These are phyloP conservation scores for Eospalax fontanierii DNA, from an alignment of 2,797 vertebrate genomes.

Conservation along the genomic window DNA sequence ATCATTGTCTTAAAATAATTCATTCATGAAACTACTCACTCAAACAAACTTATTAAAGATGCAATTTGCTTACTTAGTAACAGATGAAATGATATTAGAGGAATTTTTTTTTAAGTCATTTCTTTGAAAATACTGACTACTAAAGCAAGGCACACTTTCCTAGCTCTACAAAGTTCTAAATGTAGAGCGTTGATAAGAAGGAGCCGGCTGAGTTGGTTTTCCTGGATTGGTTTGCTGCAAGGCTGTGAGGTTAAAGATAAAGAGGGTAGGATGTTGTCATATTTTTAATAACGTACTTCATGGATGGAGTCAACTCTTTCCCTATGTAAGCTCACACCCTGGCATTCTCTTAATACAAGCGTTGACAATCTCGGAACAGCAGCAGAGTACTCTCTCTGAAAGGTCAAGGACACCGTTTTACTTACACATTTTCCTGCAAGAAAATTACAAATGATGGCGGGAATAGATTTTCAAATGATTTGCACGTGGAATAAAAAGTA, in stretches of 20 bases:
- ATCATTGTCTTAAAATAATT: conserved; percentile 29
- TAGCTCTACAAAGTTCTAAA: conserved; percentile 20
- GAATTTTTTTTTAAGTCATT: neutral
- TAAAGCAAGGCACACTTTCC: conserved; percentile 22
- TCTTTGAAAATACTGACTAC: conserved; percentile 36
- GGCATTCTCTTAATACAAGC: neutral
- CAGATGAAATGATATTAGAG: neutral
- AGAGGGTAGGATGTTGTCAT: neutral
- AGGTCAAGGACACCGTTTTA: conserved; percentile 49
- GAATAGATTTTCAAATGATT: conserved; percentile 78
- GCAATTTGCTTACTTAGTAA: neutral
- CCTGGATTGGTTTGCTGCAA: neutral
- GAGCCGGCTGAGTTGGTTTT: neutral
- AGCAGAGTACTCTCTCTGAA: conserved; percentile 76
- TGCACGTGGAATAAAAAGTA: conserved; percentile 52
- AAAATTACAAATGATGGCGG: conserved; percentile 72
- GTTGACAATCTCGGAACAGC: conserved; percentile 71
- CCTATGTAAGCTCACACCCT: conserved; percentile 10
- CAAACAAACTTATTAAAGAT: conserved; percentile 43
- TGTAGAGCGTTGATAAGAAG: neutral
- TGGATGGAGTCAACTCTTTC: neutral
- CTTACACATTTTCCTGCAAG: conserved; percentile 67
- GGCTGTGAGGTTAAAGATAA: neutral
- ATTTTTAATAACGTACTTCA: conserved; percentile 8
- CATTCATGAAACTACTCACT: neutral